phyloP scores from a whole-genome alignment of 2,113 vertebrate genomes.

The Pygoscelis antarcticus region DNA sequence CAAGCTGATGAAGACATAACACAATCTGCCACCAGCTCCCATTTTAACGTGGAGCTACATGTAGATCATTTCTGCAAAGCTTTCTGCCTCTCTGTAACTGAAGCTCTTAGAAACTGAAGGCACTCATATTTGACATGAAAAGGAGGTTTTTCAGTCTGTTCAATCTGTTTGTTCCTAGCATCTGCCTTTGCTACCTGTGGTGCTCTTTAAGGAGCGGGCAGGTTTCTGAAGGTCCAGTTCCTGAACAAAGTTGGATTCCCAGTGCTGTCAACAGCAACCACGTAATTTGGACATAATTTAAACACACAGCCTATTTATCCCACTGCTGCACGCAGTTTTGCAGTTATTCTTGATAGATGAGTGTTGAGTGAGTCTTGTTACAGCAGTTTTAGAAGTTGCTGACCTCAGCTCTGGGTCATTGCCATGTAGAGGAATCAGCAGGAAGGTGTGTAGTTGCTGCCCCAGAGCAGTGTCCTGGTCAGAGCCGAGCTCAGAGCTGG shows the following conservation, averaged over 20 bases:
- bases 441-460: neutral
- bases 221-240: neutral
- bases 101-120: neutral
- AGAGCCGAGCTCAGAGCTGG: fast-evolving
- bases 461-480: neutral
- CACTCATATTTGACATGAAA: neutral
- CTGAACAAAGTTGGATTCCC: neutral
- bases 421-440: fast-evolving
- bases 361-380: neutral
- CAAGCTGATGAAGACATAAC: neutral
- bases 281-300: fast-evolving
- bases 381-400: neutral
- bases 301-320: neutral
- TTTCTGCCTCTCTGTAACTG: neutral
- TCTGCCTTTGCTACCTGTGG: neutral
- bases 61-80: neutral
- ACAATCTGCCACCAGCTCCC: neutral
- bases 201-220: neutral
- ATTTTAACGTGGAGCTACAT: neutral
- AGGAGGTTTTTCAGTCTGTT: neutral
- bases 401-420: neutral
- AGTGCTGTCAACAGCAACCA: neutral
- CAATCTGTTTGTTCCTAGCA: neutral
- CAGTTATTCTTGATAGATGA: neutral
- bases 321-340: neutral